Evolutionary conservation across 2,797 vertebrate species (phyloP), one percentile per base, ranked within the genome.

Genomic region (Echiichthys vipera): DNA sequence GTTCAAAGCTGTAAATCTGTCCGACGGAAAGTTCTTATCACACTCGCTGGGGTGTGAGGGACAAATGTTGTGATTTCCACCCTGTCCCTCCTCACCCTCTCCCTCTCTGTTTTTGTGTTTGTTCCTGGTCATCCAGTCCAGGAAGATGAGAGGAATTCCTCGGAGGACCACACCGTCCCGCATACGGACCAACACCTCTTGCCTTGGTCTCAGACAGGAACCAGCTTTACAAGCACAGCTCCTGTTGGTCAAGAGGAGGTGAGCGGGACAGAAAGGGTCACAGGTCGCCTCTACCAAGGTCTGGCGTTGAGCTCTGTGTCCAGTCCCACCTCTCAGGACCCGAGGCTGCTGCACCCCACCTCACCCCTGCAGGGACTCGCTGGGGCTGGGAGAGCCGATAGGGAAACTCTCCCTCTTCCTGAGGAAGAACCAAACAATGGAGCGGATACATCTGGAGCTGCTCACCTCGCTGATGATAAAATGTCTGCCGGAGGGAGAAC

Each of bases 341-440:
- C 22, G 24, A 55, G 61, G 22, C 55, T 14, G 77, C 69, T 61
- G n/a, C 69, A 9, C 32, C 51, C 83, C 63, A 72, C 89, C 81
- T 69, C 89, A 58, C 69, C 76, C 76, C 62, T 49, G 78, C 79
- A 54, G 30, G 80, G 85, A 63, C 77, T 70, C 67, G 7, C 77
- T 22, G 65, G 39, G 67, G 62, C 91, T 89, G 92, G 83, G 59
- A 81, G 34, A 46, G 51, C 77, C 59, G 93, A 93, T 92, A 93
- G 90, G 89, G 87, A 86, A 90, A 84, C 91, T 77, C 88, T 83
- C 77, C 77, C 65, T 66, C 78, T 94, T 95, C 92, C 94, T 91
- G 93, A 95, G 95, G 95, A 95, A 95, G 83, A 18, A 11, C 39
- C 39, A 29, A 86, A 95, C 94, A 95, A 95, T 95, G 81, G 88